phyloP scores from a whole-genome alignment of 2,888 invertebrate species.

The Aphidoletes aphidimyza region DNA sequence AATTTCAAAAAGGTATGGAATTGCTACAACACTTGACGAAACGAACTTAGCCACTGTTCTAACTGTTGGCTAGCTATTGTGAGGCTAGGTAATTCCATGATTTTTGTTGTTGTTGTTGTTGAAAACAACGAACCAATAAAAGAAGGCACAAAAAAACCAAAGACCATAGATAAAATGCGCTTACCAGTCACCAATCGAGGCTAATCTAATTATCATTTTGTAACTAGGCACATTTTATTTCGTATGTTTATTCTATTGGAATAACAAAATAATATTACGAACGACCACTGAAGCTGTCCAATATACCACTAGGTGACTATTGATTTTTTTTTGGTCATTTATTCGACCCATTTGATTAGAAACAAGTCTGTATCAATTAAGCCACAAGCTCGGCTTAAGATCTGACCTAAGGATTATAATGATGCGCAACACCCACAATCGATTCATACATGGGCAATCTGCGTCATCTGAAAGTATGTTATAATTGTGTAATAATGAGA shows the following conservation, averaged over 20 bases:
- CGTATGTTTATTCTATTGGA: slow-evolving; percentile 22
- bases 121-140: background rate
- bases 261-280: background rate
- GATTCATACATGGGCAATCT: too few species aligned
- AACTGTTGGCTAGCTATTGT: background rate
- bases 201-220: slow-evolving; percentile 34
- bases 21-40: slow-evolving; percentile 17
- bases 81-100: background rate
- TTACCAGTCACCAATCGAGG: slow-evolving; percentile 20
- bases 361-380: background rate
- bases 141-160: background rate
- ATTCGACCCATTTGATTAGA: background rate
- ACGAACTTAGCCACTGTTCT: background rate
- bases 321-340: background rate
- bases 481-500: background rate
- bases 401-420: too few species aligned
- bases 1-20: too few species aligned
- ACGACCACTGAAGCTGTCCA: background rate
- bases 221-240: background rate
- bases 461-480: background rate
- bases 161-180: slow-evolving; percentile 4
- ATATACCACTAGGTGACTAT: background rate
- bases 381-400: background rate
- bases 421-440: too few species aligned
- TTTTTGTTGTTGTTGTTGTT: too few species aligned